Conservation (phyloP, 2,113 vertebrate species). For the Festucalex cinctus region DNA sequence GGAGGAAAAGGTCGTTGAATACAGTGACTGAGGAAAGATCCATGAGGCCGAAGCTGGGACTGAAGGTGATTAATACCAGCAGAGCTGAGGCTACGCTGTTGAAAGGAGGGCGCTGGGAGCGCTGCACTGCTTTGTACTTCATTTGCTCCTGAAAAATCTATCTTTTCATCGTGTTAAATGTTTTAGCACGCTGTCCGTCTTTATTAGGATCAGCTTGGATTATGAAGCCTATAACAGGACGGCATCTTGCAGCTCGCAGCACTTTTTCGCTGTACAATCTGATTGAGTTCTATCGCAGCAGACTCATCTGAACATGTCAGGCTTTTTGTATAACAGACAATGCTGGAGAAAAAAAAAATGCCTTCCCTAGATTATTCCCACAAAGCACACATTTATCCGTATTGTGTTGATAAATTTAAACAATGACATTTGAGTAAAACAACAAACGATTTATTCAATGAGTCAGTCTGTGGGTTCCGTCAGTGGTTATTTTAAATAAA, state of each 20-base stretch:
- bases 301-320: no score
- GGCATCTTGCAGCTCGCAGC: neutral
- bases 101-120: constrained; percentile 43
- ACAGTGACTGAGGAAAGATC: constrained; percentile 43
- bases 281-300: no score
- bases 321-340: no score
- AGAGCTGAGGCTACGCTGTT: constrained; percentile 23
- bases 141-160: constrained; percentile 40
- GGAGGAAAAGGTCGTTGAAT: constrained; percentile 66
- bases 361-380: neutral
- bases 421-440: neutral
- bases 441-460: neutral
- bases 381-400: neutral
- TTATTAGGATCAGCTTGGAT: neutral
- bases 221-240: neutral
- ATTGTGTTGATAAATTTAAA: neutral
- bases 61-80: constrained; percentile 56
- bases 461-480: no score
- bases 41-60: constrained; percentile 34
- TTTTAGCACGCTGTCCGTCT: neutral
- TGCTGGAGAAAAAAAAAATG: no score
- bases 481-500: no score
- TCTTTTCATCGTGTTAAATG: constrained; percentile 14
- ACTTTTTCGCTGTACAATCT: no score
- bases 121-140: constrained; percentile 27